These are phyloP conservation scores for Platypus cylindrus DNA, from an alignment of 2,888 invertebrate genomes.

Conservation along the genomic window DNA sequence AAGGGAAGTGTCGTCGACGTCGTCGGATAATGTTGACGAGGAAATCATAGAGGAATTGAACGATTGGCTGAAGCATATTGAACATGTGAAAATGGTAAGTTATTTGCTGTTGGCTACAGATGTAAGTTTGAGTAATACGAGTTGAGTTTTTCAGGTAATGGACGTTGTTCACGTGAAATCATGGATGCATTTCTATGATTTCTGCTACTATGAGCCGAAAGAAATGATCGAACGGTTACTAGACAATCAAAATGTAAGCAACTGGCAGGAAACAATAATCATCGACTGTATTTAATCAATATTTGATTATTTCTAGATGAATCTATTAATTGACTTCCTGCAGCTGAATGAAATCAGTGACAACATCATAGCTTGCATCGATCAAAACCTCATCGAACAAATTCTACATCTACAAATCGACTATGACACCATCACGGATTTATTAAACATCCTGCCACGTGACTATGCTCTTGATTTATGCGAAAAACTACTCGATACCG, in stretches of 20 bases:
- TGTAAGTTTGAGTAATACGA: conserved; percentile 3
- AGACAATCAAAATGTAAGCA: too few relatives aligned
- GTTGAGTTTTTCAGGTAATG: conserved; percentile 37
- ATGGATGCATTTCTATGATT: conserved; percentile 48
- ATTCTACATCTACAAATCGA: conserved; percentile 42
- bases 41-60: conserved; percentile 33
- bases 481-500: conserved; percentile 47
- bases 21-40: conserved; percentile 27
- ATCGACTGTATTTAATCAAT: too few relatives aligned
- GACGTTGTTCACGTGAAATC: conserved; percentile 41
- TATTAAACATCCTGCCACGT: conserved; percentile 47
- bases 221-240: too few relatives aligned
- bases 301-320: too few relatives aligned
- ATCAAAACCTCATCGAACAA: conserved; percentile 42
- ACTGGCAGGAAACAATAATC: too few relatives aligned
- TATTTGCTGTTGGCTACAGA: conserved; percentile 3
- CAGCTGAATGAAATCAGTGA: conserved; percentile 47
- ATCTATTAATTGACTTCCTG: conserved; percentile 60
- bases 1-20: conserved; percentile 39
- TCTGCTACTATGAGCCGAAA: conserved; percentile 41
- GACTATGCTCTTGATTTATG: conserved; percentile 49
- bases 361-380: conserved; percentile 39
- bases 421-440: conserved; percentile 37
- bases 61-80: conserved; percentile 47
- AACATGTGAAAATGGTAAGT: conserved; percentile 48